These are phyloP conservation scores for Diabrotica virgifera DNA, from an alignment of 1,140 invertebrate species.

Conservation along the genomic window DNA sequence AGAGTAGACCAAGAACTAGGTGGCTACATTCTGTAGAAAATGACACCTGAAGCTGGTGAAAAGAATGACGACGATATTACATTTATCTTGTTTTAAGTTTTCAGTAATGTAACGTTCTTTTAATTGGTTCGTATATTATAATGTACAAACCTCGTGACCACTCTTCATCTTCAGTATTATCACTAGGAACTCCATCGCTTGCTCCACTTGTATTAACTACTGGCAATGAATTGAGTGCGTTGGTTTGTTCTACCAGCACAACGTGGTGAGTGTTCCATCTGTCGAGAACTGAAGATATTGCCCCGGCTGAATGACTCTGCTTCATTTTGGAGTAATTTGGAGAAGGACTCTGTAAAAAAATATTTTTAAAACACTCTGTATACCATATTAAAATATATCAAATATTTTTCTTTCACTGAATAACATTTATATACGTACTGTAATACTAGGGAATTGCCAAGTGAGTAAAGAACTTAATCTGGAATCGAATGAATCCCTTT, in stretches of 20 bases:
- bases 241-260: conserved; percentile 19
- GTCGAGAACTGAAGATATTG: conserved; percentile 37
- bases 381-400: too few relatives aligned
- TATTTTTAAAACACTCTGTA: too few relatives aligned
- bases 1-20: too few relatives aligned
- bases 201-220: conserved; percentile 49
- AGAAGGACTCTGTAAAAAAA: not conserved
- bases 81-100: too few relatives aligned
- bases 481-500: conserved; percentile 58
- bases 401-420: too few relatives aligned
- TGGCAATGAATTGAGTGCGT: conserved; percentile 19
- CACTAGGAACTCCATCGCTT: conserved; percentile 64
- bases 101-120: too few relatives aligned
- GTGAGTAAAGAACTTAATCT: conserved; percentile 57
- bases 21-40: too few relatives aligned
- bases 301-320: conserved; percentile 51
- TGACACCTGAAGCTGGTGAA: too few relatives aligned
- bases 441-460: conserved; percentile 59
- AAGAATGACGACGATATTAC: too few relatives aligned
- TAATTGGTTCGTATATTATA: not conserved
- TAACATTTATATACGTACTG: not conserved
- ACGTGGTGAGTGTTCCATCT: conserved; percentile 36
- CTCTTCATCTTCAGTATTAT: conserved; percentile 65
- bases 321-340: conserved; percentile 51
- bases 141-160: conserved; percentile 53